A percentile compares a stretch with the other conserved stretches of the same genome.
Conservation (phyloP, 2,797 vertebrate species). For the Clamator glandarius region DNA sequence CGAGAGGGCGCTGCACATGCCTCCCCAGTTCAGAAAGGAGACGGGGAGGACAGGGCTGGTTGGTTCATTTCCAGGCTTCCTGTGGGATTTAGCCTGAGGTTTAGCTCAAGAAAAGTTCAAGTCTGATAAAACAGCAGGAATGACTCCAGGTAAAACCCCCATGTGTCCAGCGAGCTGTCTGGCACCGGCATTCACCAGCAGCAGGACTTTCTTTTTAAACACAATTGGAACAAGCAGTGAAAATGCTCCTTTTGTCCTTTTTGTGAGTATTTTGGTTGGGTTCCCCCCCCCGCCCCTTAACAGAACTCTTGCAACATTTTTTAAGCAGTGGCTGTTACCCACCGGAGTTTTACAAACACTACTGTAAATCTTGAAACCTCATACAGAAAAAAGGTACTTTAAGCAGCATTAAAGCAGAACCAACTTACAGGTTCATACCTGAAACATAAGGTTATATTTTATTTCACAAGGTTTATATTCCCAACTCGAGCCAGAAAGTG, state of each 20-base stretch:
- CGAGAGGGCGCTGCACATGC: neutral
- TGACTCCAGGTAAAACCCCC: neutral
- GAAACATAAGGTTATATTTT: neutral
- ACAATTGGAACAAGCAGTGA: neutral
- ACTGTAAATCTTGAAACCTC: neutral
- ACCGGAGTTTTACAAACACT: neutral
- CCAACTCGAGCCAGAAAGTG: neutral
- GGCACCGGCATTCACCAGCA: neutral
- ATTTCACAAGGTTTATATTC: constrained; percentile 33
- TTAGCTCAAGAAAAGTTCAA: neutral
- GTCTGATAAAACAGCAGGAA: neutral
- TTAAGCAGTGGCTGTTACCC: neutral
- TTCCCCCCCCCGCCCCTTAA: fast-evolving
- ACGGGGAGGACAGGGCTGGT: neutral
- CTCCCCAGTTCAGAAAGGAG: neutral
- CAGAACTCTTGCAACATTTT: neutral
- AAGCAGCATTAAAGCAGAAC: neutral
- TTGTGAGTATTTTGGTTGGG: no score
- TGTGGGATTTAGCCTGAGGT: neutral
- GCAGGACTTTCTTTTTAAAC: neutral
- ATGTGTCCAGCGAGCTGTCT: fast-evolving
- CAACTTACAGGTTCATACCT: neutral
- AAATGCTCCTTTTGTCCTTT: neutral
- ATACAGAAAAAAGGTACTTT: neutral
- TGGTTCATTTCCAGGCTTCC: neutral